phyloP scores from a whole-genome alignment of 92 coral and sea anemone species.

The Umimayanthus chanpuru region DNA sequence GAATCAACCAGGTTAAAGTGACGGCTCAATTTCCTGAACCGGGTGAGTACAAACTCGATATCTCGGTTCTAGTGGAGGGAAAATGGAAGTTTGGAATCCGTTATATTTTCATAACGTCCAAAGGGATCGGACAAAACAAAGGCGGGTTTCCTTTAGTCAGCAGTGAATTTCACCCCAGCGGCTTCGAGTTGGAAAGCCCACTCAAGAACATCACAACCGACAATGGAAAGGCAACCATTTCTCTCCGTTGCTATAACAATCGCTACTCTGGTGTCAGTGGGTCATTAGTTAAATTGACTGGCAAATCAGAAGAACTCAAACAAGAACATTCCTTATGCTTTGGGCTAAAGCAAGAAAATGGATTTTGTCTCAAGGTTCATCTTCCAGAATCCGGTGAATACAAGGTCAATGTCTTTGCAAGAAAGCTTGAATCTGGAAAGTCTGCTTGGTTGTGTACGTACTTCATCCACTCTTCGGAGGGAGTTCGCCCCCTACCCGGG shows the following conservation, averaged over 20 bases:
- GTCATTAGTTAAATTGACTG: conserved; percentile 47
- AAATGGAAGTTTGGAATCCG: conserved; percentile 77
- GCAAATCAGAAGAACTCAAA: conserved; percentile 50
- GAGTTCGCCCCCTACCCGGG: conserved; percentile 64
- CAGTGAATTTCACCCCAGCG: conserved; percentile 64
- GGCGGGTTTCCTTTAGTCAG: conserved; percentile 83
- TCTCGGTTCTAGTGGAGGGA: conserved; percentile 55
- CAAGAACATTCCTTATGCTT: conserved; percentile 61
- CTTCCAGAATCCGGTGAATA: conserved; percentile 77
- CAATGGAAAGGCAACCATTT: conserved; percentile 62
- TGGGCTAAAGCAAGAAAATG: conserved; percentile 55
- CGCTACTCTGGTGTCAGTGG: conserved; percentile 50
- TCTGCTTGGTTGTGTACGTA: conserved; percentile 70
- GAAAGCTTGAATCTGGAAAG: conserved; percentile 38
- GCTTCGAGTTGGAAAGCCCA: conserved; percentile 72
- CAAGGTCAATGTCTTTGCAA: conserved; percentile 68
- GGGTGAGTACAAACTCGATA: conserved; percentile 68
- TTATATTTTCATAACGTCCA: conserved; percentile 65
- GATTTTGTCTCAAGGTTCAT: conserved; percentile 67
- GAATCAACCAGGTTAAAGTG: conserved; percentile 52
- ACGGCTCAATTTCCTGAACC: conserved; percentile 75
- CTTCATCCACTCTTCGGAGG: conserved; percentile 67
- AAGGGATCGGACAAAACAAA: conserved; percentile 72
- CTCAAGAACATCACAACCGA: conserved; percentile 66
- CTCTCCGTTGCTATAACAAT: conserved; percentile 58